Base-by-base conservation (phyloP, 1,140 invertebrate genomes). In the Drosophila pectinifera region DNA sequence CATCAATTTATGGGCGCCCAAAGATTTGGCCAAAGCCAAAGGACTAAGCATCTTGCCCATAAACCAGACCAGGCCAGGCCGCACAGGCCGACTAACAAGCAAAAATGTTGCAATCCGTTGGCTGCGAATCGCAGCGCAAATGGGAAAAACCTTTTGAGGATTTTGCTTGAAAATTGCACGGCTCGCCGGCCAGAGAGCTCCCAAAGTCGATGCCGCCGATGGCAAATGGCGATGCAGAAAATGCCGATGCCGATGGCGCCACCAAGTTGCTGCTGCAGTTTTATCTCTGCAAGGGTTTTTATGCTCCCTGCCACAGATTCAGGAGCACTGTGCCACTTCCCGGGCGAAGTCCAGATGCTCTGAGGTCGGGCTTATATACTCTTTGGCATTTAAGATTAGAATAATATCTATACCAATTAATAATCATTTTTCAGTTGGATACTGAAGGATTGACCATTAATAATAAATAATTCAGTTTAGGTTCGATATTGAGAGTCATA, bases 181-280 rank as follows among this genome's bases (percentile, higher is more conserved):
- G 56, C 56, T 78, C 51, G 58, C 43, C 69, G 75, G 56, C 39
- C 75, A 78, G 56, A 70, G 56, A 78, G 63, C 78, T 67, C 24
- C 73, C 61, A 49, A 69, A 62, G 55, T 63, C 73, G 56, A 73
- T 73, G 57, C 45, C 69, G 68, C 45, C 62, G 38, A 54, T 69
- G 65, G 48, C 64, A 34, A 70, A 70, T 69, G 78, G 72, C 78
- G 70, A 70, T 65, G 75, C 67, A 46, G 64, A 58, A 80, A 58
- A 65, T 68, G 45, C 64, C 65, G 57, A 78, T 73, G 65, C 64
- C 78, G 43, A 64, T 85, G 82, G 83, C 83, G 82, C 64, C 83
- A 73, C 74, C 64, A 88, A 88, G 74, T 78, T 85, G 76, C 73
- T 78, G 73, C 75, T 83, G 84, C 85, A 89, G 62, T 89, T 90